Percentiles rank a stretch among this genome's conserved stretches.
phyloP scores from a whole-genome alignment of 2,888 invertebrate species.

The Mythimna impura region DNA sequence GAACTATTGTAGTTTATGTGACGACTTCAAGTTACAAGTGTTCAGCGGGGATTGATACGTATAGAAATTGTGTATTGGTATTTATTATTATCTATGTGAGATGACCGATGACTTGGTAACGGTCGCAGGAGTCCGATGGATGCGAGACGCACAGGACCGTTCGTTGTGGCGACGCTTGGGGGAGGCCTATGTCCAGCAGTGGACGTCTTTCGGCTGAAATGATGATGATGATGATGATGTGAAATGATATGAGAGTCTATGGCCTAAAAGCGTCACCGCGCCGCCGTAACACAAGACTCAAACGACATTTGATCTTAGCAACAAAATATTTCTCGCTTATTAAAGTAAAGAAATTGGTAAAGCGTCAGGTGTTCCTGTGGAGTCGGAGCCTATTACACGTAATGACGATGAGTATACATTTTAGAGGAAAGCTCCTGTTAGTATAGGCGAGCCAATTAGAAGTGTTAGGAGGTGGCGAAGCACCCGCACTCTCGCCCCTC shows the following conservation, averaged over 20 bases:
- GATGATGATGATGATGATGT: no score
- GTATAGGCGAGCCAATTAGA: conserved; percentile 88
- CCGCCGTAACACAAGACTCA: conserved; percentile 55
- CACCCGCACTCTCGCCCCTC: conserved; percentile 68
- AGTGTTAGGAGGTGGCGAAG: conserved; percentile 77
- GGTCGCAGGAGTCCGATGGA: no score
- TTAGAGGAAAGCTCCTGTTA: conserved; percentile 83
- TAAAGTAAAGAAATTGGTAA: conserved; percentile 70
- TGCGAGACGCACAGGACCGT: no score
- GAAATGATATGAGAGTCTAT: background rate
- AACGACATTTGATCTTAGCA: conserved; percentile 57
- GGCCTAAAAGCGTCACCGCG: background rate
- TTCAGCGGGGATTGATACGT: background rate
- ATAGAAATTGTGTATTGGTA: background rate
- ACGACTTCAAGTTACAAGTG: conserved; percentile 16
- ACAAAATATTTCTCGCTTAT: conserved; percentile 63
- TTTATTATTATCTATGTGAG: background rate
- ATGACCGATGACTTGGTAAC: no score
- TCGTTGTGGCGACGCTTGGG: no score
- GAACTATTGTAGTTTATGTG: conserved; percentile 29
- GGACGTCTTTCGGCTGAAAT: no score
- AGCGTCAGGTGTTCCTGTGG: conserved; percentile 74
- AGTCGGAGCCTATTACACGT: conserved; percentile 77
- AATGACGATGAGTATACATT: conserved; percentile 81
- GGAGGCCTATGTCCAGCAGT: no score